These are phyloP conservation scores for Sphaeridia pumilis DNA, from an alignment of 2,888 invertebrate genomes.

Conservation along the genomic window DNA sequence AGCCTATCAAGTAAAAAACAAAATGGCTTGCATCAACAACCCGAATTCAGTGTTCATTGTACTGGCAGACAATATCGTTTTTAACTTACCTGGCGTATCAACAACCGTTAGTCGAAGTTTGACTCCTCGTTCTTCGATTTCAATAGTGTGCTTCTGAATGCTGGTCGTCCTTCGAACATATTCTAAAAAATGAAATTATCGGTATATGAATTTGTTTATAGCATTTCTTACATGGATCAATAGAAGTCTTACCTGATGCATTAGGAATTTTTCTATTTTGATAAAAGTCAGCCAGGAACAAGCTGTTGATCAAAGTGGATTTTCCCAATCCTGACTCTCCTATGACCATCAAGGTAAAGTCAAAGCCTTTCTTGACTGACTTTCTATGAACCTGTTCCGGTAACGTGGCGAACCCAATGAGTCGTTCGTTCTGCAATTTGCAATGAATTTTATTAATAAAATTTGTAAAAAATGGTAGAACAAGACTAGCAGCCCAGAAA, in stretches of 20 bases:
- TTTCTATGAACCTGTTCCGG: conserved; percentile 96
- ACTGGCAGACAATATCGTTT: too few relatives aligned
- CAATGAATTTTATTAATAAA: neutral
- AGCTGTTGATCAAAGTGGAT: conserved; percentile 86
- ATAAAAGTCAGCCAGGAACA: conserved; percentile 89
- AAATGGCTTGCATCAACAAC: too few relatives aligned
- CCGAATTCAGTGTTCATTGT: too few relatives aligned
- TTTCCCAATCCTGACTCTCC: conserved; percentile 66
- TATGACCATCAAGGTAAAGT: conserved; percentile 95
- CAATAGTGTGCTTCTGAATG: conserved; percentile 65
- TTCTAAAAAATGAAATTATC: too few relatives aligned
- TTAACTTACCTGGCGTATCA: conserved; percentile 83
- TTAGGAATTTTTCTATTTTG: conserved; percentile 57
- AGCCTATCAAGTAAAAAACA: conserved; percentile 47
- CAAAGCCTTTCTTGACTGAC: conserved; percentile 94
- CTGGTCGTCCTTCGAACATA: conserved; percentile 45
- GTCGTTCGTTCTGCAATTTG: conserved; percentile 35
- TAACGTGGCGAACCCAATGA: conserved; percentile 80
- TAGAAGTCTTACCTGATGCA: conserved; percentile 29
- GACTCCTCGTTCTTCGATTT: conserved; percentile 88
- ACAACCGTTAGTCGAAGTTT: conserved; percentile 80
- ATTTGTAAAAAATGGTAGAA: neutral
- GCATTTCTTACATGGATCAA: too few relatives aligned
- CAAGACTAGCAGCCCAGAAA: neutral
- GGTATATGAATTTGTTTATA: neutral